Evolutionary conservation across 2,888 invertebrate genomes (phyloP).

Genomic region (Plagiodera versicolora): DNA sequence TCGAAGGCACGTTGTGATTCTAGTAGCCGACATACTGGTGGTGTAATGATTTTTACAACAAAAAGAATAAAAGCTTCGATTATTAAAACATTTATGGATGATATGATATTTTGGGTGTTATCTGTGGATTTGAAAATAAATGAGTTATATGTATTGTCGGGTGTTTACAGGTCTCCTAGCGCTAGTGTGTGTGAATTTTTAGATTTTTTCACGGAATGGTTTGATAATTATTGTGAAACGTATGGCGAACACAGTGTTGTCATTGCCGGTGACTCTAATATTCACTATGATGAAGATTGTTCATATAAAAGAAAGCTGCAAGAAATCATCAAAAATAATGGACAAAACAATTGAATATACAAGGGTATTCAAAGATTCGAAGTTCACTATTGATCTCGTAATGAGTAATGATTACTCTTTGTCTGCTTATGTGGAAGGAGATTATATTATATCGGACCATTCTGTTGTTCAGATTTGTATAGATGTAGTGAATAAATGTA

Average conservation of each 20-base stretch:
- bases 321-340: conserved; percentile 3
- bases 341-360: conserved; percentile 1
- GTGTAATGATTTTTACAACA: conserved; percentile 3
- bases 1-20: too few species aligned
- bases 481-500: too few species aligned
- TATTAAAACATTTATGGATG: background rate
- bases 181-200: background rate
- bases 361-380: background rate
- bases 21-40: conserved; percentile 3
- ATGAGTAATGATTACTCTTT: conserved; percentile 3
- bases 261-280: conserved; percentile 2
- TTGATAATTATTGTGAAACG: background rate
- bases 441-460: conserved; percentile 2
- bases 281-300: background rate
- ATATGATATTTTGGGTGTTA: conserved; percentile 2
- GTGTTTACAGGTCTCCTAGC: background rate
- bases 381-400: background rate
- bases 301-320: background rate
- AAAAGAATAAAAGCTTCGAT: background rate
- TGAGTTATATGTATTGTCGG: background rate
- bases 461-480: background rate
- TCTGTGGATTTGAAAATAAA: conserved; percentile 1
- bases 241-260: background rate
- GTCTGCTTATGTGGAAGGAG: background rate
- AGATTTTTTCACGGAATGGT: background rate